Conservation (phyloP, 92 coral and sea anemone genomes). For the Zoanthus sociatus region DNA sequence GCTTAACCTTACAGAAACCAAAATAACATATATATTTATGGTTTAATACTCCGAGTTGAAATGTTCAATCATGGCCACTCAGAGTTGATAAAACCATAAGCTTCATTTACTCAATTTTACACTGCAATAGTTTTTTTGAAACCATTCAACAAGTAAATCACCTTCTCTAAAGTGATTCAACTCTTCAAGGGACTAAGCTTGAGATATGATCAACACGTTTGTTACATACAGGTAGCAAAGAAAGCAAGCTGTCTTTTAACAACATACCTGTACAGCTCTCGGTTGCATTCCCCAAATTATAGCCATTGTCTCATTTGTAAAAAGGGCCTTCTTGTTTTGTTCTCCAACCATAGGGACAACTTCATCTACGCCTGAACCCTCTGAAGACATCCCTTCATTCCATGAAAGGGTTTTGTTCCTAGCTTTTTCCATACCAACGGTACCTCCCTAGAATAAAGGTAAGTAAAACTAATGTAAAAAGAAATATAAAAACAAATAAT, state of each 20-base stretch:
- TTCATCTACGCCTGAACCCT: conserved; percentile 26
- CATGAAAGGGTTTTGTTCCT: conserved; percentile 49
- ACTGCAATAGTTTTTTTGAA: neutral
- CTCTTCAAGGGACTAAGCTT: no score
- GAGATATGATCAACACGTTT: no score
- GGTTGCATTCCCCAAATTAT: conserved; percentile 97
- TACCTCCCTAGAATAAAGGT: conserved; percentile 25
- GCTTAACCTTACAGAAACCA: no score
- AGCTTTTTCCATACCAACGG: conserved; percentile 47
- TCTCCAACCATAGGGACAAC: conserved; percentile 12
- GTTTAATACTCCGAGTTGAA: no score
- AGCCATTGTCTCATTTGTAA: conserved; percentile 82
- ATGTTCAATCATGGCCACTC: no score
- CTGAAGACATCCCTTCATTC: conserved; percentile 34
- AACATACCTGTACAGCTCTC: conserved; percentile 91
- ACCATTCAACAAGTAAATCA: no score
- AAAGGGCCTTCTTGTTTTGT: conserved; percentile 57
- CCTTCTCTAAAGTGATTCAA: no score
- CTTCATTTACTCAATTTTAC: no score
- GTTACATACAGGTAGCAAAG: no score
- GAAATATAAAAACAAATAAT: neutral
- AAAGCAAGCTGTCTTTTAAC: neutral
- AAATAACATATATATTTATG: no score
- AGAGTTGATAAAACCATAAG: no score
- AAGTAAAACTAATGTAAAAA: neutral